Evolutionary conservation across 2,113 vertebrate species (phyloP).

Genomic region (Channa argus): DNA sequence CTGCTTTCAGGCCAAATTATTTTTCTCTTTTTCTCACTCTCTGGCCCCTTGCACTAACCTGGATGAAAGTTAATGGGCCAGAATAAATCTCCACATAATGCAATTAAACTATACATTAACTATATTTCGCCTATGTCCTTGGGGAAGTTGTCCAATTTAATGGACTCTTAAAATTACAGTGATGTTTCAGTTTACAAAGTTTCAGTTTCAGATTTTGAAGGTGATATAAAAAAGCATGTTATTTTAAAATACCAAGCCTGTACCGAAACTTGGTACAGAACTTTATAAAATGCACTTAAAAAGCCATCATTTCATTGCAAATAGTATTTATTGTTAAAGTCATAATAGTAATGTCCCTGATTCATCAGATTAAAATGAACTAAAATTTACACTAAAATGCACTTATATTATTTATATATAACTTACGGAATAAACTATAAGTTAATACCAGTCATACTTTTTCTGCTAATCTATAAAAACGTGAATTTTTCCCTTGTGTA

Average conservation of each 20-base stretch:
- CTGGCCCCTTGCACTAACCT: conserved; percentile 78
- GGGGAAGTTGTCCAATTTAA: conserved; percentile 80
- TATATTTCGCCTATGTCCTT: conserved; percentile 76
- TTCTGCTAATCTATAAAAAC: conserved; percentile 12
- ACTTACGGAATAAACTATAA: too few species aligned
- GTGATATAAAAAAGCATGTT: conserved; percentile 42
- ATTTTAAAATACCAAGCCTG: conserved; percentile 35
- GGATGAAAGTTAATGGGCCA: conserved; percentile 83
- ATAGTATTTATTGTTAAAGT: conserved; percentile 9
- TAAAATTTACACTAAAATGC: conserved; percentile 22
- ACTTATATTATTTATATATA: neutral
- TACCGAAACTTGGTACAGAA: neutral
- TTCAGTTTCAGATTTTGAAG: conserved; percentile 41
- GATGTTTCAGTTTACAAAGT: conserved; percentile 71
- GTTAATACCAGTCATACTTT: neutral
- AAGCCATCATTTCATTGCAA: conserved; percentile 14
- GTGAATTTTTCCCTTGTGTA: neutral
- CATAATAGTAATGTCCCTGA: conserved; percentile 14
- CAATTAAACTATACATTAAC: conserved; percentile 85
- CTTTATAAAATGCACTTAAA: conserved; percentile 39
- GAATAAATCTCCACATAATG: conserved; percentile 84
- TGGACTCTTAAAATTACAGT: conserved; percentile 78
- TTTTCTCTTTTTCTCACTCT: conserved; percentile 64
- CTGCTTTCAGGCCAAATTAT: conserved; percentile 64
- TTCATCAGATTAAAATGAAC: neutral